phyloP scores from a whole-genome alignment of 2,888 invertebrate genomes.

The Drosophila formosana region DNA sequence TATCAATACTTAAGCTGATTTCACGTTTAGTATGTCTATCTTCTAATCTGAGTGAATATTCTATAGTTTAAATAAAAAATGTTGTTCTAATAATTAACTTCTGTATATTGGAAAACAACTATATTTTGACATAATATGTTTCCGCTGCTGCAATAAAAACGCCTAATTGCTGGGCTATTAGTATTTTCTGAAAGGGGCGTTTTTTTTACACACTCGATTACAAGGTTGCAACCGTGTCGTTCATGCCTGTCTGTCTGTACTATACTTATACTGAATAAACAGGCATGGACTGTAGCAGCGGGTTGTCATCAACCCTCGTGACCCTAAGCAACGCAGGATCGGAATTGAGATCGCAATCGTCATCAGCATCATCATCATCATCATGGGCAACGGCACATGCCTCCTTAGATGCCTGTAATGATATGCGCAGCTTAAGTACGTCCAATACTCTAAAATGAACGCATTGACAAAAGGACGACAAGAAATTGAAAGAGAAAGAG shows the following conservation, averaged over 20 bases:
- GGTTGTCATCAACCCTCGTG: slow-evolving; percentile 42
- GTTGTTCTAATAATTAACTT: not conserved
- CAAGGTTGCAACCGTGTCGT: slow-evolving; percentile 38
- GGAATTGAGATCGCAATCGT: slow-evolving; percentile 23
- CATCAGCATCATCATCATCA: slow-evolving; percentile 25
- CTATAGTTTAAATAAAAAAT: not conserved
- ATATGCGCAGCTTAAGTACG: slow-evolving; percentile 64
- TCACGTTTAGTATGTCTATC: no score
- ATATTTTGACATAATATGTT: slow-evolving; percentile 53
- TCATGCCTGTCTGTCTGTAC: slow-evolving; percentile 14
- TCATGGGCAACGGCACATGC: slow-evolving; percentile 43
- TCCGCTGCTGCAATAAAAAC: slow-evolving; percentile 46
- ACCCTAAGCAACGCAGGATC: slow-evolving; percentile 30
- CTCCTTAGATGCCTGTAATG: slow-evolving; percentile 57
- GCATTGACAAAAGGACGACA: slow-evolving; percentile 15
- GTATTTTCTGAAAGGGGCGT: slow-evolving; percentile 51
- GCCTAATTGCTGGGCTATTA: slow-evolving; percentile 70
- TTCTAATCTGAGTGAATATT: not conserved
- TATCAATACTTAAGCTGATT: no score
- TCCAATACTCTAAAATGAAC: slow-evolving; percentile 26
- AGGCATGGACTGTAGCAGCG: slow-evolving; percentile 25
- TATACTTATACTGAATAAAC: slow-evolving; percentile 30
- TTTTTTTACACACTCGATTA: slow-evolving; percentile 30
- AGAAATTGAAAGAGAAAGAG: not conserved
- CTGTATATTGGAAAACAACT: slow-evolving; percentile 8